Evolutionary conservation across 2,888 invertebrate species (phyloP).

Genomic region (Crioceris asparagi): DNA sequence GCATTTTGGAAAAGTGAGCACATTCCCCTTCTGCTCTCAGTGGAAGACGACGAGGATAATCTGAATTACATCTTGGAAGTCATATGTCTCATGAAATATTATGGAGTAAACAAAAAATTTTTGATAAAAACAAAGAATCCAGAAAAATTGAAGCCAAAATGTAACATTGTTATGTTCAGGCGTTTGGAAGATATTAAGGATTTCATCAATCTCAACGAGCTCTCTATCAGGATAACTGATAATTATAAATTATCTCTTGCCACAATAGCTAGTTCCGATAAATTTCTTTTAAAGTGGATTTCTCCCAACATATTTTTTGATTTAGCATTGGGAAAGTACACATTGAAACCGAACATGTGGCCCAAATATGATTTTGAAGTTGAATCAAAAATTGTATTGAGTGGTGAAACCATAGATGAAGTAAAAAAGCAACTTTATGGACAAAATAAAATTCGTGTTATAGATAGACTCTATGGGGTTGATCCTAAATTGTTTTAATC

Average conservation of each 20-base stretch:
- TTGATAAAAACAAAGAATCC: slow-evolving; percentile 15
- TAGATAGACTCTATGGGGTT: too few relatives aligned
- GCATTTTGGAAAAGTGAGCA: slow-evolving; percentile 23
- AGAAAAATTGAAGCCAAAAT: slow-evolving; percentile 11
- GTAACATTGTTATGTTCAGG: slow-evolving; percentile 15
- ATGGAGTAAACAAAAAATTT: slow-evolving; percentile 18
- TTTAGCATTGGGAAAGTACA: slow-evolving; percentile 16
- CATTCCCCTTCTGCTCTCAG: slow-evolving; percentile 16
- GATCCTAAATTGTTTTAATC: too few relatives aligned
- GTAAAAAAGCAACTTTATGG: slow-evolving; percentile 1
- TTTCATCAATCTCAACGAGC: slow-evolving; percentile 12
- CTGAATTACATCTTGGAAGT: slow-evolving; percentile 17
- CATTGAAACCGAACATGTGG: slow-evolving; percentile 10
- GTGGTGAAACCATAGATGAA: slow-evolving; percentile 5
- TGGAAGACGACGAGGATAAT: slow-evolving; percentile 14
- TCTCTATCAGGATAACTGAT: slow-evolving; percentile 15
- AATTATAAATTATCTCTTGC: slow-evolving; percentile 12
- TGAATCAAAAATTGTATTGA: slow-evolving; percentile 11
- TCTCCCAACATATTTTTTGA: slow-evolving; percentile 20
- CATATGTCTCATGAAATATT: slow-evolving; percentile 17
- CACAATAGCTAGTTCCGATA: slow-evolving; percentile 14
- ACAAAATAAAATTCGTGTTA: too few relatives aligned
- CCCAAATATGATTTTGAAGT: background rate
- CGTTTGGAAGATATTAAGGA: slow-evolving; percentile 18
- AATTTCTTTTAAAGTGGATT: slow-evolving; percentile 17